Evolutionary conservation across 2,797 vertebrate genomes (phyloP).

Genomic region (Darevskia nairensis): DNA sequence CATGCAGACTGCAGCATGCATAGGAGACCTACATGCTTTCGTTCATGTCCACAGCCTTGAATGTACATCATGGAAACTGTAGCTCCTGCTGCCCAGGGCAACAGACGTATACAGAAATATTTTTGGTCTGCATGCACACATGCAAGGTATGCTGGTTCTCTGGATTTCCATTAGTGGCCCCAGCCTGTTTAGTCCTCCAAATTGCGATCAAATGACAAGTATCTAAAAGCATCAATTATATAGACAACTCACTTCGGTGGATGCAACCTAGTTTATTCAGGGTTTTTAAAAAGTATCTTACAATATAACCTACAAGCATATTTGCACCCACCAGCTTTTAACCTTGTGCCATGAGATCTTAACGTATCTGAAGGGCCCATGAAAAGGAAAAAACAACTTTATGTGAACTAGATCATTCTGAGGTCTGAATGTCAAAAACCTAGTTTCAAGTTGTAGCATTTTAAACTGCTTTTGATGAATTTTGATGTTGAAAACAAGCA

Average conservation of each 20-base stretch:
- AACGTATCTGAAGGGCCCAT: constrained; percentile 21
- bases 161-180: not conserved
- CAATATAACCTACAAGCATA: not conserved
- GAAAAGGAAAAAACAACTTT: not conserved
- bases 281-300: not conserved
- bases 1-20: not conserved
- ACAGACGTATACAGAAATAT: not conserved
- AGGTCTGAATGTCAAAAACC: constrained; percentile 38
- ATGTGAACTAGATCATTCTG: constrained; percentile 27
- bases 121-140: not conserved
- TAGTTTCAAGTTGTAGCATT: constrained; percentile 35
- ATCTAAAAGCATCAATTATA: constrained; percentile 43
- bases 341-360: not conserved
- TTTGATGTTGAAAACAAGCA: constrained; percentile 47
- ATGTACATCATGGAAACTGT: not conserved
- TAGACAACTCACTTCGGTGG: constrained; percentile 12
- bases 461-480: constrained; percentile 30
- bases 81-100: not conserved
- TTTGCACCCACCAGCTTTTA: not conserved
- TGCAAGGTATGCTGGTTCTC: not conserved
- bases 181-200: constrained; percentile 21
- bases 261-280: not conserved
- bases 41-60: not conserved
- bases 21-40: not conserved
- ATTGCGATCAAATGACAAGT: constrained; percentile 40